phyloP scores from a whole-genome alignment of 2,797 vertebrate genomes.

The Australoheros facetus region DNA sequence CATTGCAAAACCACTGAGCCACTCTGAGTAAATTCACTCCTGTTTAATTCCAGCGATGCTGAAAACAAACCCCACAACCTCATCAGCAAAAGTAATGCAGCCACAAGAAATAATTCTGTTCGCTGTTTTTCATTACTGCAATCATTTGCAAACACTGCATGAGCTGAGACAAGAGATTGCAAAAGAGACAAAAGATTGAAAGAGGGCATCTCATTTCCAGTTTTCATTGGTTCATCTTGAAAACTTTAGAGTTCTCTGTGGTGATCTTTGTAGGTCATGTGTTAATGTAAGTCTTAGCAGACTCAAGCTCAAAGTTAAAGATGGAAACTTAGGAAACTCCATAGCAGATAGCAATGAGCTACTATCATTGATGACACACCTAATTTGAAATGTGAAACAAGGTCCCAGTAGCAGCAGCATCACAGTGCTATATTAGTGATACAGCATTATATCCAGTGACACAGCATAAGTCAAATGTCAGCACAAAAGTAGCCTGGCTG shows the following conservation, averaged over 20 bases:
- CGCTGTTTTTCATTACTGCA: conserved; percentile 26
- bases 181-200: conserved; percentile 1
- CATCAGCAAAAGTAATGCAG: conserved; percentile 17
- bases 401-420: background rate
- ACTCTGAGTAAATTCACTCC: conserved; percentile 1
- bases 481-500: background rate
- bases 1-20: conserved; percentile 6
- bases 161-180: conserved; percentile 9
- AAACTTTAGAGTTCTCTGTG: conserved; percentile 1
- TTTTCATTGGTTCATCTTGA: conserved; percentile 5
- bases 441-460: background rate
- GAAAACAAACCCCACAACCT: conserved; percentile 7
- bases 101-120: conserved; percentile 17
- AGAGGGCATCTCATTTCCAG: conserved; percentile 10
- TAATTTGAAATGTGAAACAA: background rate
- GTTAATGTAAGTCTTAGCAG: background rate
- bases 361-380: background rate
- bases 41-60: conserved; percentile 1
- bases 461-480: background rate
- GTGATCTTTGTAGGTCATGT: background rate
- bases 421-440: background rate
- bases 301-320: background rate
- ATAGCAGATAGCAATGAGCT: background rate
- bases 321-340: too few relatives aligned
- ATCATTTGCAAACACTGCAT: conserved; percentile 12